Evolutionary conservation across 1,140 invertebrate genomes (phyloP).

Genomic region (Nasonia giraulti): DNA sequence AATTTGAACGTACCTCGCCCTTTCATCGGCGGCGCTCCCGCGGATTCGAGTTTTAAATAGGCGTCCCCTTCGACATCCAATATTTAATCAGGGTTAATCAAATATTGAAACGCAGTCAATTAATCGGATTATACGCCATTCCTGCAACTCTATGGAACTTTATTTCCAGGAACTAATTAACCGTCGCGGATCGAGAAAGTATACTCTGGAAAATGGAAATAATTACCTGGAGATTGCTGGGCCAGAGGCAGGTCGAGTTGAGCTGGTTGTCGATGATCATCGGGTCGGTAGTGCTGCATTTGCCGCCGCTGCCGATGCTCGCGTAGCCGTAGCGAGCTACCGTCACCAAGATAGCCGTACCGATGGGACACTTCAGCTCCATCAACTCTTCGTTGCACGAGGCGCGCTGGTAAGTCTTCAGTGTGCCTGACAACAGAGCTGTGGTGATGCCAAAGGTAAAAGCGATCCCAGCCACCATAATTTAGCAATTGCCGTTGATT

Average conservation of each 20-base stretch:
- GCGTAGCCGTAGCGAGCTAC: constrained; percentile 81
- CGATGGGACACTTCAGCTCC: constrained; percentile 87
- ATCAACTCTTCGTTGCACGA: constrained; percentile 91
- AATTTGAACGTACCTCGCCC: too few species aligned
- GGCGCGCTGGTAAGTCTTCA: constrained; percentile 90
- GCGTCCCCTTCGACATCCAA: neutral
- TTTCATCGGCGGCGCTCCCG: too few species aligned
- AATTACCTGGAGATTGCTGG: constrained; percentile 76
- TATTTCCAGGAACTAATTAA: neutral
- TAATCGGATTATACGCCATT: too few species aligned
- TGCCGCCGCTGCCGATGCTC: constrained; percentile 68
- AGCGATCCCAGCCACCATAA: constrained; percentile 10
- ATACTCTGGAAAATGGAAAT: neutral
- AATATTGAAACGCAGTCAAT: too few species aligned
- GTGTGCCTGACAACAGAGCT: constrained; percentile 90
- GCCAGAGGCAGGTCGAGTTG: constrained; percentile 75
- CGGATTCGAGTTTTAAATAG: too few species aligned
- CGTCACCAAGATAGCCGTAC: constrained; percentile 91
- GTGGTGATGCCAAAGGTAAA: constrained; percentile 46
- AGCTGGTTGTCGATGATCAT: constrained; percentile 58
- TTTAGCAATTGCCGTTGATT: constrained; percentile 50
- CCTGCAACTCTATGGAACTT: neutral
- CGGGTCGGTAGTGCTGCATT: constrained; percentile 68
- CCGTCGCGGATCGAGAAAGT: neutral
- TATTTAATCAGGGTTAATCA: neutral